A percentile compares a stretch with the other conserved stretches of the same genome.
These are phyloP conservation scores for Phalanger gymnotis DNA, from an alignment of 2,797 vertebrate genomes.

Conservation along the genomic window DNA sequence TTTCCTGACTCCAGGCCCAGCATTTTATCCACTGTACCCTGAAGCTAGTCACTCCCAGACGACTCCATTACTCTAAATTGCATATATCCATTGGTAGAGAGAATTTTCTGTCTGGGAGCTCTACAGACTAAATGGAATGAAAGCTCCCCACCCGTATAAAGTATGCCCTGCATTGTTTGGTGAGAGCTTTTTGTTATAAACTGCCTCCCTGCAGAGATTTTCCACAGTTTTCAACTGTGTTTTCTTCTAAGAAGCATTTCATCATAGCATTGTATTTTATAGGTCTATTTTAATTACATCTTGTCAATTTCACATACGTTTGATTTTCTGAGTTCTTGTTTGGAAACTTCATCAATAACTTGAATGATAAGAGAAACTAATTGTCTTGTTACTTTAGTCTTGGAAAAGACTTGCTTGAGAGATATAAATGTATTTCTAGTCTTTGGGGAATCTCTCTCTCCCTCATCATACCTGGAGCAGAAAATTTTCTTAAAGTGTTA, in stretches of 20 bases:
- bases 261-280: neutral
- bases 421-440: neutral
- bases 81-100: too few species aligned
- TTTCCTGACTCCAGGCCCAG: too few species aligned
- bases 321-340: neutral
- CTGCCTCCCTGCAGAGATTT: neutral
- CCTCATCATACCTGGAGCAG: neutral
- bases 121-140: too few species aligned
- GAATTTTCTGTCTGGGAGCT: too few species aligned
- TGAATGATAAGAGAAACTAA: neutral
- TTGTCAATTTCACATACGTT: neutral
- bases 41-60: too few species aligned
- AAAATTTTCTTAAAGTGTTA: neutral
- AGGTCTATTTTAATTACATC: constrained; percentile 24
- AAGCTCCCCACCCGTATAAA: neutral
- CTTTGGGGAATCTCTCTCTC: neutral
- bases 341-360: constrained; percentile 1
- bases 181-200: constrained; percentile 10
- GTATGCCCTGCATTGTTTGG: constrained; percentile 13
- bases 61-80: too few species aligned
- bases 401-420: neutral
- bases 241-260: neutral
- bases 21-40: too few species aligned
- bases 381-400: neutral
- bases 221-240: neutral